Base-by-base conservation (phyloP, 2,113 vertebrate species). In the Petaurus breviceps region DNA sequence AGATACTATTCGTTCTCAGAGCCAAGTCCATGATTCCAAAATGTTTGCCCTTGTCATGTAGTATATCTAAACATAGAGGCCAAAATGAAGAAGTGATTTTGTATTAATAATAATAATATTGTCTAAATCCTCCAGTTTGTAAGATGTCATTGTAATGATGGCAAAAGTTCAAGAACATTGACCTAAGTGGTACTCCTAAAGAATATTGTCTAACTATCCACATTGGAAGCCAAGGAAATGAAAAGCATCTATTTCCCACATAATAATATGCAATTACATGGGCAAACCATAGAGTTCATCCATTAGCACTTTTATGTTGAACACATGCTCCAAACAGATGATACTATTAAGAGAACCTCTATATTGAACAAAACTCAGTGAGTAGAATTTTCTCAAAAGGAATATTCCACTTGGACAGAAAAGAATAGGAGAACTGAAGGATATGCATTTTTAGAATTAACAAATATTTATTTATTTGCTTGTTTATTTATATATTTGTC, bases 331-430 rank as follows among this genome's bases (percentile, higher is more conserved):
- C 55, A 61, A 61, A 31, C 11, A 61, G 2, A 61, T 12, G 14
- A 54, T 55, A 9, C 1, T 57, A 54, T 55, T 55, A 55, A 55
- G 25, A 97, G 52, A 97, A 49, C 55, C 49, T 1, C 93, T 93
- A 52, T 49, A 96, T 31, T 96, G 57, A 51, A 51, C 93, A 96
- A 90, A 5, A 57, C n/a, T 97, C 25, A 8, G 77, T 84, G 97
- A 98, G 94, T 91, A 53, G 77, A 97, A 90, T 94, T 19, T 89
- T 95, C 93, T 97, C 97, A 97, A 95, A 98, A 97, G 19, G 92
- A 98, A 98, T 98, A 92, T 96, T 98, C 95, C 97, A 53, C 93
- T 90, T 95, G 94, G 52, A 55, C 6, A 55, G 54, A 55, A 55
- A 26, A 55, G 24, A 8, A 26, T 25, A 55, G 6, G 6, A 25